Percentiles rank a stretch among this genome's conserved stretches.
These are phyloP conservation scores for Numenius phaeopus DNA, from an alignment of 2,797 vertebrate species.

Conservation along the genomic window DNA sequence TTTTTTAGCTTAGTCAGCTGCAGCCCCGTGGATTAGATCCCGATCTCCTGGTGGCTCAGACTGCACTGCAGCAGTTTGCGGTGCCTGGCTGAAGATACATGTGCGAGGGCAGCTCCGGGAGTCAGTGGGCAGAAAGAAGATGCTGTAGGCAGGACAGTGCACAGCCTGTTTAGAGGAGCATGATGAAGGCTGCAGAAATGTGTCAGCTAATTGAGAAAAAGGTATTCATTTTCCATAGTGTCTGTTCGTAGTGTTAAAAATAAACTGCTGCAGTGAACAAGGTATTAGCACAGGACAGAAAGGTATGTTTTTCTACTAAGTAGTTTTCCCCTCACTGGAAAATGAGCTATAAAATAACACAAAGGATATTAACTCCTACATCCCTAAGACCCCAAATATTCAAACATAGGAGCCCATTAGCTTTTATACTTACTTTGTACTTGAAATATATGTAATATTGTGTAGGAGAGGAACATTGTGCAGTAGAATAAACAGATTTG, in stretches of 20 bases:
- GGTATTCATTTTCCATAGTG: background rate
- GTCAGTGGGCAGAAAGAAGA: background rate
- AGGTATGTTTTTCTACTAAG: background rate
- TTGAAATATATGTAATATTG: background rate
- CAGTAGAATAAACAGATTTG: background rate
- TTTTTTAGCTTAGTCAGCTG: slow-evolving; percentile 69
- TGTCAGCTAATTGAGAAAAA: background rate
- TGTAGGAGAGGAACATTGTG: background rate
- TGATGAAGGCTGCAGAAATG: background rate
- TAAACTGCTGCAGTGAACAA: background rate
- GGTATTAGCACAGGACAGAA: background rate
- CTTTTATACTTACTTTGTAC: background rate
- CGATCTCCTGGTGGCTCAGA: slow-evolving; percentile 43
- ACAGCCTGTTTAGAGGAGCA: background rate
- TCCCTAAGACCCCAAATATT: background rate
- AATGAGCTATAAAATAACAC: background rate
- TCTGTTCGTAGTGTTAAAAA: background rate
- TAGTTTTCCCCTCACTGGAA: background rate
- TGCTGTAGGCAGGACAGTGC: background rate
- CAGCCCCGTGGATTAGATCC: slow-evolving; percentile 65
- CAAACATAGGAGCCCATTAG: background rate
- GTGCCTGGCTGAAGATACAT: slow-evolving; percentile 20
- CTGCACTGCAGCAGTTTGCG: slow-evolving; percentile 74
- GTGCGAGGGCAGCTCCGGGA: background rate
- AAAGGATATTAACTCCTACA: background rate